Evolutionary conservation across 1,140 invertebrate species (phyloP).

Genomic region (Drosophila ambigua): DNA sequence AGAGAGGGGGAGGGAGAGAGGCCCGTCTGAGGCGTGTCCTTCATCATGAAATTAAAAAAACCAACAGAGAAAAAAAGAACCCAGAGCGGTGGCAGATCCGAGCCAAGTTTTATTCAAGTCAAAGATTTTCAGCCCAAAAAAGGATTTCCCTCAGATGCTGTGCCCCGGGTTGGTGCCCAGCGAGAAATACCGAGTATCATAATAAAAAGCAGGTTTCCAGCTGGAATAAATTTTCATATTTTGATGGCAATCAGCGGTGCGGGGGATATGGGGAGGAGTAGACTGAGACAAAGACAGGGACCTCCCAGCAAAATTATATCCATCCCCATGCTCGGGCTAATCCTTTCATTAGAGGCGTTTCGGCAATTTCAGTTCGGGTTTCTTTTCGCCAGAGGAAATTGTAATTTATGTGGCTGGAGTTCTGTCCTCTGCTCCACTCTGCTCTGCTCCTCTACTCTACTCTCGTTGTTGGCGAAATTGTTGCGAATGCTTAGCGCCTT

Average conservation of each 20-base stretch:
- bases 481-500: constrained; percentile 77
- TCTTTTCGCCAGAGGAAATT: constrained; percentile 31
- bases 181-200: constrained; percentile 6
- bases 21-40: constrained; percentile 31
- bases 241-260: constrained; percentile 46
- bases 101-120: constrained; percentile 43
- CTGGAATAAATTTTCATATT: constrained; percentile 64
- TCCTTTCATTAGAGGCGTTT: constrained; percentile 63
- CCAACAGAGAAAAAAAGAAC: constrained; percentile 1
- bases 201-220: constrained; percentile 37
- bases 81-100: constrained; percentile 1
- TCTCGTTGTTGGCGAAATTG: constrained; percentile 64
- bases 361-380: constrained; percentile 51
- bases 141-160: constrained; percentile 23
- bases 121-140: constrained; percentile 39
- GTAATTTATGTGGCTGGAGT: constrained; percentile 55
- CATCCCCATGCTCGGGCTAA: constrained; percentile 24
- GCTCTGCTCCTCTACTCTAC: constrained; percentile 15
- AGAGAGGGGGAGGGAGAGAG: constrained; percentile 11
- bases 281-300: neutral
- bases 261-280: too few relatives aligned
- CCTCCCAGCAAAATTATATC: constrained; percentile 24
- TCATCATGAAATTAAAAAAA: constrained; percentile 60
- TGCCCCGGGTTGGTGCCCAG: neutral
- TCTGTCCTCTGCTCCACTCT: constrained; percentile 8